Base-by-base conservation (phyloP, 2,113 vertebrate species). In the Phalacrocorax pelagicus region DNA sequence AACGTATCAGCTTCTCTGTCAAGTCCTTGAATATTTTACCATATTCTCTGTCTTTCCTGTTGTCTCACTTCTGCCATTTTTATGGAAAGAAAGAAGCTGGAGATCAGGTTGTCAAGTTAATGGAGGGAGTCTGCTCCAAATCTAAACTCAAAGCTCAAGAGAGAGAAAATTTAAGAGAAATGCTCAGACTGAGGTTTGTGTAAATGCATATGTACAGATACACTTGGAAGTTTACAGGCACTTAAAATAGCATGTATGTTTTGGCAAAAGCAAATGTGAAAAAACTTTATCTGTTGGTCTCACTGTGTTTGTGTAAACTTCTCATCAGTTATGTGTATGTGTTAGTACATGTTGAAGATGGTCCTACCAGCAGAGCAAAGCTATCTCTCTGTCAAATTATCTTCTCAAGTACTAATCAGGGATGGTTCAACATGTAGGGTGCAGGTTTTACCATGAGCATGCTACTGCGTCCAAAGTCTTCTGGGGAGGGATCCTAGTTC, bases 191-290 rank as follows among this genome's bases (percentile, higher is more conserved):
- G 18, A 54, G 24, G 5, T 32, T 74, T 47, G 14, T 24, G 16
- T 38, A 6, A 27, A 18, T 62, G 32, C 4, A 5, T 46, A 3
- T 0, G 0, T 51, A 5, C 36, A 49, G 23, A 9, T 10, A 21
- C 1, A 15, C 40, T 32, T 29, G 34, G 17, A 65, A 19, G 15
- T 23, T 62, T 78, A 26, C 24, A 47, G 26, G 9, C 32, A 24
- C 17, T 52, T 88, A 6, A 2, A 69, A 30, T 8, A 23, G 20
- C 5, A 15, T 2, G 2, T 6, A 4, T 32, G 34, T 12, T 59
- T 80, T 77, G 40, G 11, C 19, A 83, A 36, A 24, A 14, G 6
- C 5, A 47, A 18, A 4, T 4, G 8, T 65, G 12, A 24, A 21
- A 34, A 75, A 49, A 10, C 5, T 5, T 1, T 32, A 32, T 4